Percentiles rank a stretch among this genome's conserved stretches.
phyloP scores from a whole-genome alignment of 2,888 invertebrate genomes.

The Euspilapteryx auroguttella region DNA sequence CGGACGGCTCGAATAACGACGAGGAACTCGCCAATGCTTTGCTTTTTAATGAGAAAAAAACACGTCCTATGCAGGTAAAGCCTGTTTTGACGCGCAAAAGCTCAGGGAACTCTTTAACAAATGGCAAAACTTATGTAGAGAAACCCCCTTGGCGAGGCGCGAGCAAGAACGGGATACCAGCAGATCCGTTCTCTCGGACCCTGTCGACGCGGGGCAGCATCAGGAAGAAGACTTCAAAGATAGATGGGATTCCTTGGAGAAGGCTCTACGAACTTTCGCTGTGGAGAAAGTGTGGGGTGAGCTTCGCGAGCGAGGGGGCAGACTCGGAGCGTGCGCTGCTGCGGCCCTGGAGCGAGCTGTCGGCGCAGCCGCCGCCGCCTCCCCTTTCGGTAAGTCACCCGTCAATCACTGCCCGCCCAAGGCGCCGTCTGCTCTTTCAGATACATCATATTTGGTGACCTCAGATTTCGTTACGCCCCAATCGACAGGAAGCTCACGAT shows the following conservation, averaged over 20 bases:
- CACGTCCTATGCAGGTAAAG: conserved; percentile 22
- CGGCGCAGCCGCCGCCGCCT: conserved; percentile 28
- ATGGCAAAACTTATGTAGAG: conserved; percentile 31
- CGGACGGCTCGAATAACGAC: conserved; percentile 35
- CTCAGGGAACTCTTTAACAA: too few relatives aligned
- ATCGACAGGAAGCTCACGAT: conserved; percentile 15
- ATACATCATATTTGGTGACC: conserved; percentile 35
- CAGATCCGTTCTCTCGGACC: conserved; percentile 33
- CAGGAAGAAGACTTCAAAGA: conserved; percentile 34
- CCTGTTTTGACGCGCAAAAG: conserved; percentile 25
- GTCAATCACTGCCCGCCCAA: conserved; percentile 20
- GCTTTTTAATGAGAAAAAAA: conserved; percentile 41
- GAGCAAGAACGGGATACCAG: conserved; percentile 27
- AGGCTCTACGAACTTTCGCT: conserved; percentile 58
- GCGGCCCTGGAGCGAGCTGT: conserved; percentile 39
- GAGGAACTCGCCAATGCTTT: conserved; percentile 34
- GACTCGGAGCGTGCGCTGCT: conserved; percentile 39
- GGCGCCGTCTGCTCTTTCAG: conserved; percentile 25
- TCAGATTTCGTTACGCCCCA: conserved; percentile 21
- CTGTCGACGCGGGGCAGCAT: conserved; percentile 44
- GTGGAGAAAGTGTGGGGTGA: conserved; percentile 54
- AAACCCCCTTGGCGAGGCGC: conserved; percentile 52
- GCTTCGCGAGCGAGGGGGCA: conserved; percentile 38
- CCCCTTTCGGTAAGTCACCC: conserved; percentile 33
- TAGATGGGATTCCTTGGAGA: conserved; percentile 53